phyloP scores from a whole-genome alignment of 2,888 invertebrate genomes.

The Drosophila imparisetae region DNA sequence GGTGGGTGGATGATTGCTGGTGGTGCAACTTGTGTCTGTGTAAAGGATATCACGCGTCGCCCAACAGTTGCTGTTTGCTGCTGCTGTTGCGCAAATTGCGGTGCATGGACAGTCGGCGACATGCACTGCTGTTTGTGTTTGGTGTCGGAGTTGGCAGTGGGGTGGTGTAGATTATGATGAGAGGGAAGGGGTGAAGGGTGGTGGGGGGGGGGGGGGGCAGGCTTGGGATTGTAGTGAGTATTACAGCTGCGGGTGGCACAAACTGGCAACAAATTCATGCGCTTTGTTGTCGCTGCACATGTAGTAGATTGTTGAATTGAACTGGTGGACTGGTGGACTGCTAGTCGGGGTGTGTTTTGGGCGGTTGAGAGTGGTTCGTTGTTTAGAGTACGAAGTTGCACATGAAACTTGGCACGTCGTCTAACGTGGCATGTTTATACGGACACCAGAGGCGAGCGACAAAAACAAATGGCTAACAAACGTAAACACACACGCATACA shows the following conservation, averaged over 20 bases:
- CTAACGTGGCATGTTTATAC: slow-evolving; percentile 76
- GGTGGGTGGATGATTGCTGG: neutral
- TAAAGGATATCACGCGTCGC: slow-evolving; percentile 71
- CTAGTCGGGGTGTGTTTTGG: slow-evolving; percentile 23
- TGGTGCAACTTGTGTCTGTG: slow-evolving; percentile 47
- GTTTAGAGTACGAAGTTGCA: slow-evolving; percentile 59
- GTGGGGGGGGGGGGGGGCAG: neutral
- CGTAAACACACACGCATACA: slow-evolving; percentile 17
- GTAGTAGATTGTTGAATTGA: slow-evolving; percentile 49
- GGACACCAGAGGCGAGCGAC: slow-evolving; percentile 55
- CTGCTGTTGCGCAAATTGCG: slow-evolving; percentile 71
- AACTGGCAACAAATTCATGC: slow-evolving; percentile 67
- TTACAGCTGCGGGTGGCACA: slow-evolving; percentile 55
- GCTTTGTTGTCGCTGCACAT: slow-evolving; percentile 64
- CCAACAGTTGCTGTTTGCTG: slow-evolving; percentile 54
- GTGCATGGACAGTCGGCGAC: slow-evolving; percentile 70
- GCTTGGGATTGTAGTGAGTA: slow-evolving; percentile 10
- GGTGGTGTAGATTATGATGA: slow-evolving; percentile 9
- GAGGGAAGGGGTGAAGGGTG: neutral
- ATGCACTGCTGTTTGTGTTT: slow-evolving; percentile 35
- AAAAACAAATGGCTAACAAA: slow-evolving; percentile 71
- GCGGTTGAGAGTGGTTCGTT: slow-evolving; percentile 26
- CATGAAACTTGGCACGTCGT: slow-evolving; percentile 77
- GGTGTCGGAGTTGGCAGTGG: slow-evolving; percentile 9
- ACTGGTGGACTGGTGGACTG: slow-evolving; percentile 30